Evolutionary conservation across 30 jellyfish, hydroid and myxozoan species (phyloP), one percentile per base, ranked within the genome.

Genomic region (Calvadosia cruxmelitensis): DNA sequence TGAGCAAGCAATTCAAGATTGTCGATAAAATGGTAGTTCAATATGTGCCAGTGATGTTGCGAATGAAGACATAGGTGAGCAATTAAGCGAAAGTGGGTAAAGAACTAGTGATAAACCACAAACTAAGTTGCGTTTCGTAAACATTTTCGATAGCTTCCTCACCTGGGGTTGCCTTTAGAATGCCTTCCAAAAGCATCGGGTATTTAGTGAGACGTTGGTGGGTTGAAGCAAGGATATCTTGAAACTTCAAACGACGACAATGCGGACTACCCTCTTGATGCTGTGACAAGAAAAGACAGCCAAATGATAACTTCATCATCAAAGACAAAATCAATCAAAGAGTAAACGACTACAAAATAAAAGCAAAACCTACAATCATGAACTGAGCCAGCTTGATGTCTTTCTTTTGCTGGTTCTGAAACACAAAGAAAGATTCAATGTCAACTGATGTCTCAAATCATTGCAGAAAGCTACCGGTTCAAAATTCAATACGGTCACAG

Each of bases 181-280:
- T 89, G 34, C 74, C 89, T 24, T 81, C 83, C 30, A 89, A 50
- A 23, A 89, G 66, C 33, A 91, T 78, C 7, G 94, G 99, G 52
- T 91, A 91, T 74, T 91, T 91, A 28, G 92, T 82, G 7, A 91
- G 83, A 31, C 99, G 79, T 42, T 91, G 99, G 78, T 91, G 99
- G 1, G 95, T 82, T 16, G 86, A 71, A 12, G 99, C 99, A 80
- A 91, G 77, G 0, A 91, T 82, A 76, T 91, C 99, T 52, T 80
- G 67, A 76, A 91, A 91, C 57, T 91, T 91, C 29, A 91, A 64
- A 28, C 99, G 91, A 49, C 93, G 68, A 78, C 98, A 89, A 32
- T 67, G 76, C 29, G 51, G 69, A 49, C 84, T 69, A 32, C 70
- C 86, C 57, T 89, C 98, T 81, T 89, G 98, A 51, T 80, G 85